These are phyloP conservation scores for Numenius phaeopus DNA, from an alignment of 2,797 vertebrate species.

Conservation along the genomic window DNA sequence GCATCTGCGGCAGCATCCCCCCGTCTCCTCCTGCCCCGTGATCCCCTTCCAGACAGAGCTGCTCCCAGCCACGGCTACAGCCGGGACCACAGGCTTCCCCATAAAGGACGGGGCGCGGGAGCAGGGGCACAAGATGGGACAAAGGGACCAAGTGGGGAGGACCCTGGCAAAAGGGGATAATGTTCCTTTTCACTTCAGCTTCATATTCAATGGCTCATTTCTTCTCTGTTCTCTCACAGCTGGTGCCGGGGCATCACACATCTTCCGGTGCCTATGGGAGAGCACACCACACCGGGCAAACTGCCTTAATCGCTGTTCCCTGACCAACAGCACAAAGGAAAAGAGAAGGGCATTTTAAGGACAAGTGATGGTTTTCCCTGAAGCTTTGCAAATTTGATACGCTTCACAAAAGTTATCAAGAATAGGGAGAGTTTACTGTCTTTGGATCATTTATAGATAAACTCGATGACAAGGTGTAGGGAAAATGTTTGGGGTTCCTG, in stretches of 20 bases:
- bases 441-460: constrained; percentile 18
- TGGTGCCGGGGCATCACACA: not conserved
- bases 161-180: fast-evolving
- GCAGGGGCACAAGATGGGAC: not conserved
- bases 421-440: not conserved
- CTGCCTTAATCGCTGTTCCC: not conserved
- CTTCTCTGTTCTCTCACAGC: not conserved
- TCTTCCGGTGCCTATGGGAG: not conserved
- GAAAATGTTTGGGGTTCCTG: not conserved
- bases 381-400: not conserved
- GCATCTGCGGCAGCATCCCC: not conserved
- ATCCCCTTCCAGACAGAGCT: not conserved
- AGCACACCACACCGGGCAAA: not conserved
- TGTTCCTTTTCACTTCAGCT: not conserved
- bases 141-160: not conserved
- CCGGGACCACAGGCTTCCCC: not conserved
- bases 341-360: constrained; percentile 13
- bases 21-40: not conserved
- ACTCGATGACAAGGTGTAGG: not conserved
- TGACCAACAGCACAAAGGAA: not conserved
- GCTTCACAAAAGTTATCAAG: not conserved
- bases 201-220: not conserved
- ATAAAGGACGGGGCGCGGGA: not conserved
- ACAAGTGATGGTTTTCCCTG: not conserved
- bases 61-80: not conserved